These are phyloP conservation scores for Dastarcus helophoroides DNA, from an alignment of 2,888 invertebrate genomes.

Conservation along the genomic window DNA sequence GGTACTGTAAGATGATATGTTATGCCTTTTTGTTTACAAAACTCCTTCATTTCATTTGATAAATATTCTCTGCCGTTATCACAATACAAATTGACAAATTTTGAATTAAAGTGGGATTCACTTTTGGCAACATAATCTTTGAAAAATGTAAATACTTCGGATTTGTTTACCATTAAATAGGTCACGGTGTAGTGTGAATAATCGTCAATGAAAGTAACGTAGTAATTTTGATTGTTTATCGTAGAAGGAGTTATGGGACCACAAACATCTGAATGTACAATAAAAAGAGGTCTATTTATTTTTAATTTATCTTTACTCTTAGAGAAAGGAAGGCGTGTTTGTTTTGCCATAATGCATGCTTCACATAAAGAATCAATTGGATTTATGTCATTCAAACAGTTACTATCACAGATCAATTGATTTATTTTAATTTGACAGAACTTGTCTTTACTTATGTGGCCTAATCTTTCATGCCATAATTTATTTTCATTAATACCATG, in stretches of 20 bases:
- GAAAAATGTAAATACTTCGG: neutral
- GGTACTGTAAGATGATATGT: constrained; percentile 28
- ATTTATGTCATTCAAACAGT: neutral
- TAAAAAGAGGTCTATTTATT: neutral
- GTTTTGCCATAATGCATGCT: neutral
- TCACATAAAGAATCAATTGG: constrained; percentile 4
- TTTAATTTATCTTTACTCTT: neutral
- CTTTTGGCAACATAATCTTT: constrained; percentile 1
- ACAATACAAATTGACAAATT: constrained; percentile 8
- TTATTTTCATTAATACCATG: constrained; percentile 10
- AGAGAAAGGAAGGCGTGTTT: neutral
- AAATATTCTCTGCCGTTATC: constrained; percentile 25
- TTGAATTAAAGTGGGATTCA: constrained; percentile 1
- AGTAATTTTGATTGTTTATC: neutral
- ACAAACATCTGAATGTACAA: neutral
- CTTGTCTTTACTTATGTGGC: constrained; percentile 9
- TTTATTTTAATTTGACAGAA: constrained; percentile 4
- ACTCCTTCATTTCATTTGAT: constrained; percentile 22
- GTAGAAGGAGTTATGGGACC: neutral
- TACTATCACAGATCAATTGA: constrained; percentile 1
- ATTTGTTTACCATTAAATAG: neutral
- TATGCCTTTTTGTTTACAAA: constrained; percentile 22
- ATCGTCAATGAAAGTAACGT: neutral
- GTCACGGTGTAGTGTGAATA: neutral
- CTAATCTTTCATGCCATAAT: constrained; percentile 12